Evolutionary conservation across 2,797 vertebrate species (phyloP).

Genomic region (Tenualosa thibaudeaui): DNA sequence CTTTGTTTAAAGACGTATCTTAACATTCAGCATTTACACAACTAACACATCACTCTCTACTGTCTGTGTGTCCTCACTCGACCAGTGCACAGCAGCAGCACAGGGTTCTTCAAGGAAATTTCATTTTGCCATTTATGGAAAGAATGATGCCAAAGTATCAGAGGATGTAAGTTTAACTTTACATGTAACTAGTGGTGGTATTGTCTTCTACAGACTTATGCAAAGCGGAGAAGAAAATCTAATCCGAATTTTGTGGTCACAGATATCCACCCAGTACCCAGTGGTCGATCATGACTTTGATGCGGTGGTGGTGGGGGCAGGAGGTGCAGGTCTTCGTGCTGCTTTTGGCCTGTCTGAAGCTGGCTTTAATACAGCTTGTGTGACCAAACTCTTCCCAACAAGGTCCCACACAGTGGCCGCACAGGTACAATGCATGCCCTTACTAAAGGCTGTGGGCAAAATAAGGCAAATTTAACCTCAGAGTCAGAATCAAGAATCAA

Average conservation of each 20-base stretch:
- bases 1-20: not conserved
- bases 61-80: slow-evolving; percentile 67
- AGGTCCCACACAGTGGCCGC: slow-evolving; percentile 97
- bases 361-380: slow-evolving; percentile 93
- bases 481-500: too few species aligned
- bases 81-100: not conserved
- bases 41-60: not conserved
- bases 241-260: not conserved
- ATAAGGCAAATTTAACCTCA: too few species aligned
- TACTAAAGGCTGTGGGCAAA: slow-evolving; percentile 49
- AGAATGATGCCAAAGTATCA: slow-evolving; percentile 82
- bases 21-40: not conserved
- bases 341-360: slow-evolving; percentile 96
- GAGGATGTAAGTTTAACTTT: slow-evolving; percentile 78
- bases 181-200: not conserved
- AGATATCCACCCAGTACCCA: slow-evolving; percentile 92
- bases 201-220: not conserved
- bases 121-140: slow-evolving; percentile 88
- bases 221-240: too few species aligned
- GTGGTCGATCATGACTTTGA: slow-evolving; percentile 98
- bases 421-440: slow-evolving; percentile 69
- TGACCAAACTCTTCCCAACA: slow-evolving; percentile 96
- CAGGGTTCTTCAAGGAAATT: slow-evolving; percentile 69
- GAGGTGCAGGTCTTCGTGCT: slow-evolving; percentile 92
- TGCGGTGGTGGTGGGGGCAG: slow-evolving; percentile 94